Evolutionary conservation across 2,113 vertebrate species (phyloP).

Genomic region (Lamprotornis superbus): DNA sequence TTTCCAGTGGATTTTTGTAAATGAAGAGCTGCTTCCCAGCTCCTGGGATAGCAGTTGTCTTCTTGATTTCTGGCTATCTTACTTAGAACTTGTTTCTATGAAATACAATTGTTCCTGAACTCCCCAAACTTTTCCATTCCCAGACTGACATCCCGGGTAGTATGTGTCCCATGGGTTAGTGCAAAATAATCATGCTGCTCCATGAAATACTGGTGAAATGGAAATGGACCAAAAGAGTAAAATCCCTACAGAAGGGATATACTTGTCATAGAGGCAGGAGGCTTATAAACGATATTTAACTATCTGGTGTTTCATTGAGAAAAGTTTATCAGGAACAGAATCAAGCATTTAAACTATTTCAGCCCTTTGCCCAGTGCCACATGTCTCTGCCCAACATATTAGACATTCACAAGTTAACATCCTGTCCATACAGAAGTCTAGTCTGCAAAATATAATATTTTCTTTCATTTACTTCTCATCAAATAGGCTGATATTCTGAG

Average conservation of each 20-base stretch:
- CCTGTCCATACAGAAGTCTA: background rate
- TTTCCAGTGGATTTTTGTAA: background rate
- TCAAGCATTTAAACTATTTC: background rate
- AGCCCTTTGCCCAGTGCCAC: background rate
- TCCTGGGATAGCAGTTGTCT: background rate
- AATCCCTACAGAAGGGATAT: background rate
- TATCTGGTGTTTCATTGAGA: background rate
- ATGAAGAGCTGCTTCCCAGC: background rate
- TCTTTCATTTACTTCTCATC: background rate
- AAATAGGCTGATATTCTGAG: background rate
- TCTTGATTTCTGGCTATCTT: background rate
- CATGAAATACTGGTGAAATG: background rate
- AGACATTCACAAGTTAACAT: background rate
- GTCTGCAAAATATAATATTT: background rate
- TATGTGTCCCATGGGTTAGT: background rate
- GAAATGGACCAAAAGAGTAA: background rate
- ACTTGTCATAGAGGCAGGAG: background rate
- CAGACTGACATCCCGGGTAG: background rate
- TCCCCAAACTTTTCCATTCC: background rate
- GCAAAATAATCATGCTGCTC: background rate
- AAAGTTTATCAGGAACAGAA: background rate
- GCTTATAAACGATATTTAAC: background rate
- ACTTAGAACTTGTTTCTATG: background rate
- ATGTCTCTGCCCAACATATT: background rate
- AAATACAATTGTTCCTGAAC: background rate